These are phyloP conservation scores for Coranthus polyacanthus DNA, from an alignment of 2,797 vertebrate species.

Conservation along the genomic window DNA sequence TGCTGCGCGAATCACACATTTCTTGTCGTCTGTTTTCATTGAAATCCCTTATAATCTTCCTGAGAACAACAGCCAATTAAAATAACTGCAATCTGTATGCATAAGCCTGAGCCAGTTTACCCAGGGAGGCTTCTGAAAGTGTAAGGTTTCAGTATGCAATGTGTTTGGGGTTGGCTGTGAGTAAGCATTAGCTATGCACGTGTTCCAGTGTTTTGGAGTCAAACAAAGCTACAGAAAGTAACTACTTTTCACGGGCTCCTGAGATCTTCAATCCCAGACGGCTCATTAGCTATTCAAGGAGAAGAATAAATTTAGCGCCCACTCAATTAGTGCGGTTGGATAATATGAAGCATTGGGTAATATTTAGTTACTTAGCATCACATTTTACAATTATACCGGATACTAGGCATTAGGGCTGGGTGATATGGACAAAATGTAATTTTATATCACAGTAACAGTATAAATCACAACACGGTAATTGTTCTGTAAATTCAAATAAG, in stretches of 20 bases:
- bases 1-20: neutral
- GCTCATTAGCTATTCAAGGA: slow-evolving; percentile 73
- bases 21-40: slow-evolving; percentile 36
- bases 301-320: slow-evolving; percentile 67
- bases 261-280: slow-evolving; percentile 63
- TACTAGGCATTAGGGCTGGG: neutral
- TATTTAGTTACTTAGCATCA: slow-evolving; percentile 22
- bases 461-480: too few species aligned
- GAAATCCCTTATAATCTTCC: slow-evolving; percentile 58
- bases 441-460: too few species aligned
- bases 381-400: neutral
- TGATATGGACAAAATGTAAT: too few species aligned
- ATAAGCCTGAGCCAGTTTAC: slow-evolving; percentile 64
- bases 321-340: slow-evolving; percentile 62
- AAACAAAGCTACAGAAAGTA: slow-evolving; percentile 38
- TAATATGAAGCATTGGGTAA: neutral
- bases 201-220: slow-evolving; percentile 15
- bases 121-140: slow-evolving; percentile 38
- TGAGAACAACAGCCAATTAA: slow-evolving; percentile 75
- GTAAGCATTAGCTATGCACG: slow-evolving; percentile 38
- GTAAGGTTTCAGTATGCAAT: slow-evolving; percentile 30
- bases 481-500: too few species aligned
- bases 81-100: slow-evolving; percentile 65
- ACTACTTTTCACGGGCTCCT: slow-evolving; percentile 55
- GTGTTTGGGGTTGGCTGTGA: slow-evolving; percentile 42